Conservation (phyloP, 2,113 vertebrate species). For the Podilymbus podiceps region DNA sequence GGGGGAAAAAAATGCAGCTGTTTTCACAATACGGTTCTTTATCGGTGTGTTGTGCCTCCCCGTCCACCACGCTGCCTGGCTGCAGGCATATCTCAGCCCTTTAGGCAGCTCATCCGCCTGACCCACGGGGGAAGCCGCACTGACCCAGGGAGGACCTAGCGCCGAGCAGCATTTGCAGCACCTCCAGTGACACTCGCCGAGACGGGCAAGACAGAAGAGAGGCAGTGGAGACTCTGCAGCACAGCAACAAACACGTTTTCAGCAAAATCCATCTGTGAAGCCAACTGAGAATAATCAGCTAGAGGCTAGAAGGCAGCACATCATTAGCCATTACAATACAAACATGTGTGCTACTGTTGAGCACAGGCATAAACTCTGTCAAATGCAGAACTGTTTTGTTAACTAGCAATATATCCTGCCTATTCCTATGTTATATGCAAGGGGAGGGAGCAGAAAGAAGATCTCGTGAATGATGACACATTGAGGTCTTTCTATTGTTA, state of each 20-base stretch:
- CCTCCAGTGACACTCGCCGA: background rate
- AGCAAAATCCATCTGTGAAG: background rate
- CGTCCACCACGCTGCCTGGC: fast-evolving
- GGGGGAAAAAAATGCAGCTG: fast-evolving
- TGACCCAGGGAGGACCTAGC: fast-evolving
- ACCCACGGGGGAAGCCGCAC: fast-evolving
- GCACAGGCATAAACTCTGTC: background rate
- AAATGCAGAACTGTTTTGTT: background rate
- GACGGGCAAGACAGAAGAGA: background rate
- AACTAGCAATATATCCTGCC: background rate
- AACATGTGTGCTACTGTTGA: background rate
- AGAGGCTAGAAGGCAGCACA: background rate
- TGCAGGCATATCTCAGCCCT: background rate
- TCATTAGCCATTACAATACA: background rate
- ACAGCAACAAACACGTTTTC: background rate
- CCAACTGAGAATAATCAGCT: background rate
- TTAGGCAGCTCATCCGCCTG: background rate
- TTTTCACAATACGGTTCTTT: background rate
- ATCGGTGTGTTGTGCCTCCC: background rate
- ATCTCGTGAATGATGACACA: background rate
- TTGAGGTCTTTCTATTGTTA: background rate
- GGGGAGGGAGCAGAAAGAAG: background rate
- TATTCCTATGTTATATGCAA: background rate
- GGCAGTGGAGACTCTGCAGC: background rate
- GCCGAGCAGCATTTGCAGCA: fast-evolving